phyloP scores from a whole-genome alignment of 2,888 invertebrate genomes.

The Meghimatium bilineatum region DNA sequence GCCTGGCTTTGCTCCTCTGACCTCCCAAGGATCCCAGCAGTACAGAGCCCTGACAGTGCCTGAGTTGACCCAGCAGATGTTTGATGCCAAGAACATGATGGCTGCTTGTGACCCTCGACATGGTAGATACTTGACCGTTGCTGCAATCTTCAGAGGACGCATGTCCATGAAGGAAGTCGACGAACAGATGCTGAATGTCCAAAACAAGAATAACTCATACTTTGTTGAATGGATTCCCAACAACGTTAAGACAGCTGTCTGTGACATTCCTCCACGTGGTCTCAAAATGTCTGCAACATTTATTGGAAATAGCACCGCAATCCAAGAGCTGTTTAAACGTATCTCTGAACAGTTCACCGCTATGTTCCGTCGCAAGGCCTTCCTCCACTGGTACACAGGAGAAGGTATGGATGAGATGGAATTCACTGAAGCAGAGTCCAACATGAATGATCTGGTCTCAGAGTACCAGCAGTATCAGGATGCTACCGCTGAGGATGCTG shows the following conservation, averaged over 20 bases:
- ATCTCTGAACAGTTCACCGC: slow-evolving; percentile 80
- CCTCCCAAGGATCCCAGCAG: slow-evolving; percentile 74
- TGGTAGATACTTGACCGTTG: slow-evolving; percentile 81
- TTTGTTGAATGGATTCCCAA: slow-evolving; percentile 74
- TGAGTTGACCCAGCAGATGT: slow-evolving; percentile 81
- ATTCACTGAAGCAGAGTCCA: slow-evolving; percentile 95
- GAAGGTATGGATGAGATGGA: slow-evolving; percentile 98
- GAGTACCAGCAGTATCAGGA: slow-evolving; percentile 77
- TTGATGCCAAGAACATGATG: slow-evolving; percentile 94
- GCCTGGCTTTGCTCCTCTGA: slow-evolving; percentile 76
- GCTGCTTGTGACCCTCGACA: slow-evolving; percentile 95
- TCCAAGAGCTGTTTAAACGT: slow-evolving; percentile 73
- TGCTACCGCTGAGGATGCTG: slow-evolving; percentile 68
- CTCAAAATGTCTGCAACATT: slow-evolving; percentile 80
- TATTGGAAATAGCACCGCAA: slow-evolving; percentile 72
- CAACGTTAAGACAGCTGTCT: slow-evolving; percentile 86
- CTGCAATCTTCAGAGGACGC: slow-evolving; percentile 71
- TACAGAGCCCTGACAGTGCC: slow-evolving; percentile 61
- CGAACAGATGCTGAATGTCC: slow-evolving; percentile 90
- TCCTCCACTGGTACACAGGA: slow-evolving; percentile 96
- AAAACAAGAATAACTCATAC: slow-evolving; percentile 92
- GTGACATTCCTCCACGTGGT: slow-evolving; percentile 93
- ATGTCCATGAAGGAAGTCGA: slow-evolving; percentile 81
- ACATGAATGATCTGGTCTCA: slow-evolving; percentile 84
- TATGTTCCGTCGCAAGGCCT: slow-evolving; percentile 97